A percentile compares a stretch with the other conserved stretches of the same genome.
These are phyloP conservation scores for Brachynemurus nebulosus DNA, from an alignment of 2,888 invertebrate species.

Conservation along the genomic window DNA sequence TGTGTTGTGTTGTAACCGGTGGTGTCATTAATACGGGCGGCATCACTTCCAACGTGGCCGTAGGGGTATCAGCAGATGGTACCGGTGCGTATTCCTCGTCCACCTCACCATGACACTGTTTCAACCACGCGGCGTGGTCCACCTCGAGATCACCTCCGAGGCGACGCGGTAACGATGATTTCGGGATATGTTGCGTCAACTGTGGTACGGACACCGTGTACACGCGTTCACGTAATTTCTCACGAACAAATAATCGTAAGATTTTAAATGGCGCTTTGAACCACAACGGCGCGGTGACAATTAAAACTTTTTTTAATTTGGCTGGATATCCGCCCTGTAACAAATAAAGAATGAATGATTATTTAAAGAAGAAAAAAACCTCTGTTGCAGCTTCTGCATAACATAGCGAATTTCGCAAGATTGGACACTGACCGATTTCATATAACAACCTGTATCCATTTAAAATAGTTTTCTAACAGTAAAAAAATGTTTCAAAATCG, in stretches of 20 bases:
- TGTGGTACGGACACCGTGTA: slow-evolving; percentile 89
- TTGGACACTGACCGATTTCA: no score
- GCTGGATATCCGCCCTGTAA: slow-evolving; percentile 93
- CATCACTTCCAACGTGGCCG: background rate
- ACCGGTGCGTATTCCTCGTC: slow-evolving; percentile 42
- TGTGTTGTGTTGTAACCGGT: background rate
- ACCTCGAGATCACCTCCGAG: slow-evolving; percentile 78
- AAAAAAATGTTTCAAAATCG: no score
- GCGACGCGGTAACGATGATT: slow-evolving; percentile 73
- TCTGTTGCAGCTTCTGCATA: no score
- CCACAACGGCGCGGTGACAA: slow-evolving; percentile 96
- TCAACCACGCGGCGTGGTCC: slow-evolving; percentile 84
- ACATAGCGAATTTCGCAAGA: no score
- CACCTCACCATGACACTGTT: slow-evolving; percentile 45
- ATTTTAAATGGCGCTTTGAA: slow-evolving; percentile 97
- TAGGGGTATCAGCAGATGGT: slow-evolving; percentile 25
- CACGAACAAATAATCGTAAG: slow-evolving; percentile 83
- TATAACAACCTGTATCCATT: no score
- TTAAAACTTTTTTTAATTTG: slow-evolving; percentile 89
- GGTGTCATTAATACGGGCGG: slow-evolving; percentile 2
- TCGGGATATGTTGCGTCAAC: slow-evolving; percentile 77
- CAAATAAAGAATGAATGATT: background rate
- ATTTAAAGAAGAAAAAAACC: no score
- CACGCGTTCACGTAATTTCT: slow-evolving; percentile 89
- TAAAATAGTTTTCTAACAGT: no score